Base-by-base conservation (phyloP, 2,113 vertebrate species). In the Variabilichromis moorii region DNA sequence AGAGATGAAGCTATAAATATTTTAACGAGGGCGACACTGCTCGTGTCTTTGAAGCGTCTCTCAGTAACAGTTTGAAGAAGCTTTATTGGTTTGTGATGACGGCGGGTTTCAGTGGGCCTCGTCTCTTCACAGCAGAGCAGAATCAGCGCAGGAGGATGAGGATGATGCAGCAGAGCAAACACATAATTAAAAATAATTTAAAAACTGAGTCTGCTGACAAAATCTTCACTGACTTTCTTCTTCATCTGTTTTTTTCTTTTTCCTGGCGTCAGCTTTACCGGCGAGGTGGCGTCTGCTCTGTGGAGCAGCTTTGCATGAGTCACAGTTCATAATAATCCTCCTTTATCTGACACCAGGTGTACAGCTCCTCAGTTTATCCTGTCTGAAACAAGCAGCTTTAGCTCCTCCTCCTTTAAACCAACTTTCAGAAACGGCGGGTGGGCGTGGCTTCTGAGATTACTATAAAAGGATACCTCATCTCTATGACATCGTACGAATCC, bases 241-340 rank as follows among this genome's bases (percentile, higher is more conserved):
- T 26, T 45, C 68, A 4, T 24, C 2, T 45, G 68, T 5, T 42
- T 45, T 37, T 26, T 42, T 42, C 5, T 4, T 42, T 0, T 2
- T 71, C n/a, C 0, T 24, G 37, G 21, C 3, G 12, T 40, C 19
- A 40, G 63, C n/a, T 42, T 9, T 42, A 9, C n/a, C 0, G 7
- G n/a, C 17, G 9, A 35, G 61, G 61, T 35, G 31, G 61, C 6
- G 10, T 66, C 61, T 5, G 17, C 61, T n/a, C 10, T 37, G 61
- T 66, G 14, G 1, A 47, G 71, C 19, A 47, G 71, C 40, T 76
- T 47, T 76, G 71, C 42, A 31, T 76, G 24, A 50, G 24, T 31
- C 71, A 11, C 14, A 76, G 42, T 17, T 45, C 37, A 71, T 9
- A 71, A 71, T 71, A 71, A 71, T 42, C 66, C 37, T 9, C 35